Base-by-base conservation (phyloP, 2,888 invertebrate genomes). In the Aleiodes alternator region DNA sequence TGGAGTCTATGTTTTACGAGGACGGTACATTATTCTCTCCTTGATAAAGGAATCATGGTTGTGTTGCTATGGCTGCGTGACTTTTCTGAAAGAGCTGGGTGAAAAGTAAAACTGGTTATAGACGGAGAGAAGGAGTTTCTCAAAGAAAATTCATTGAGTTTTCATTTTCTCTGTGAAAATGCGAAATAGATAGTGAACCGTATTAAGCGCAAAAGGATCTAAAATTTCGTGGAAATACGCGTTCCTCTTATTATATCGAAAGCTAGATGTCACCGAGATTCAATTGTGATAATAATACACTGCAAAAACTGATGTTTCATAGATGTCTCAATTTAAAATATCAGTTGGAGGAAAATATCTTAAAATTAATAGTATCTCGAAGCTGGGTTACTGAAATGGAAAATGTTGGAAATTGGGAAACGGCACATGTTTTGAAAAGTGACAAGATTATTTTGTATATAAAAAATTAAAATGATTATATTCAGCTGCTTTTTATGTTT, bases 71-170 rank as follows among this genome's bases (percentile, higher is more conserved):
- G 57, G 29, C 31, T 57, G 5, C 57, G 31, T 31, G 31, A 31
- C 57, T 43, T 9, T 55, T 6, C 55, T 43, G 43, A 53, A 59
- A 4, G n/a, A n/a, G 11, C 38, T 14, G 14, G 16, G 9, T 43
- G 64, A 8, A 64, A 34, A 7, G n/a, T 64, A 34, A 38, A 64
- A 61, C 11, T 4, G 43, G 50, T 66, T 23, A 68, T 48, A 68
- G 66, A 68, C 50, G 48, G 51, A 68, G 51, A 12, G 51, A 29
- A 51, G 50, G 16, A 51, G 50, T 48, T 51, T 68, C n/a, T 68
- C 66, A 68, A 68, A 51, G 50, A 48, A 66, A 68, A 29, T 8
- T 31, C 29, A 23, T 68, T 9, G 66, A 68, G 66, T 68, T 68
- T 68, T 68, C 50, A 8, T 29, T 7, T 68, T 68, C 29, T 31